A percentile compares a stretch with the other conserved stretches of the same genome.
These are phyloP conservation scores for Stegodyphus dumicola DNA, from an alignment of 1,140 invertebrate species.

Conservation along the genomic window DNA sequence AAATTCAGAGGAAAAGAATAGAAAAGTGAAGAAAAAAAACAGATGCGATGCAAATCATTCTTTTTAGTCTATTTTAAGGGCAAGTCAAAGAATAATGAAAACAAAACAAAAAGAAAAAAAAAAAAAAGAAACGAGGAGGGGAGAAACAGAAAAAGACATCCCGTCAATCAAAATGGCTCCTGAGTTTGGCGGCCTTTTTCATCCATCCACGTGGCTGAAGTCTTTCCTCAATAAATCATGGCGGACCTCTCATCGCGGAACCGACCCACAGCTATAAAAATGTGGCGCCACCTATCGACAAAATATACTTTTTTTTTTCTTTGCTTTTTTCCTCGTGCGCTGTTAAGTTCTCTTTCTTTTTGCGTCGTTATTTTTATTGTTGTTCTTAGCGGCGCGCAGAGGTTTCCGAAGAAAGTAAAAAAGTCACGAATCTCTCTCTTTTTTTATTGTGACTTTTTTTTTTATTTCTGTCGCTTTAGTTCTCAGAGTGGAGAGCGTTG, in stretches of 20 bases:
- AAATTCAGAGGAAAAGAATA: too few species aligned
- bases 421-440: not conserved
- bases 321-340: not conserved
- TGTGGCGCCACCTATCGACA: conserved; percentile 26
- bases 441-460: not conserved
- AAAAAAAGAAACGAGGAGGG: not conserved
- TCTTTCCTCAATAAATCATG: conserved; percentile 17
- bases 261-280: conserved; percentile 4
- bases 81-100: too few species aligned
- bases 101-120: not conserved
- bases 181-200: conserved; percentile 32
- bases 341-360: not conserved
- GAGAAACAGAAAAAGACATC: not conserved
- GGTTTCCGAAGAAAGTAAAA: not conserved
- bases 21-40: too few species aligned
- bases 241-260: conserved; percentile 16
- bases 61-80: not conserved
- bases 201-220: conserved; percentile 24
- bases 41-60: not conserved
- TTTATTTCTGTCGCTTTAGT: conserved; percentile 5
- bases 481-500: not conserved
- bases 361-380: not conserved
- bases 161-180: conserved; percentile 33
- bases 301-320: not conserved
- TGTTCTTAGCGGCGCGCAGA: too few species aligned